Evolutionary conservation across 2,888 invertebrate genomes (phyloP), one percentile per base, ranked within the genome.

Genomic region (Scaptomyza caliginosa): DNA sequence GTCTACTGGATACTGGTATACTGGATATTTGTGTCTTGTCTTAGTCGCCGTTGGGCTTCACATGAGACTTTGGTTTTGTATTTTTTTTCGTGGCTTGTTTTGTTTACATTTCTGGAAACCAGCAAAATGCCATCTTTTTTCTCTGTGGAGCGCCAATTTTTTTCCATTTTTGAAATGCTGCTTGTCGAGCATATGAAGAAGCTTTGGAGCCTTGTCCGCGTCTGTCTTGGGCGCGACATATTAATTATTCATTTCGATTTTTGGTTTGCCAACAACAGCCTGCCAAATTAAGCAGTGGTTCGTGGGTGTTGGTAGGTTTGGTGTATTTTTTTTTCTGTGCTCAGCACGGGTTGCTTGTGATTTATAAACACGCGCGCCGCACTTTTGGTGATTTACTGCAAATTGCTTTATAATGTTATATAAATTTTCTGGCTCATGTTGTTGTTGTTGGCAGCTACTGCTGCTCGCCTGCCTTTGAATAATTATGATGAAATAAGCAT

Each of bases 371-470:
- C 79, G 85, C 74, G 72, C 73, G 72, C 72, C 74, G 74, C 78
- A 48, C 84, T 86, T 86, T 59, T 59, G 60, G 78, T 84, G 84
- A 84, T 84, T 84, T 84, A 84, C 85, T 86, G 86, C 86, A 84
- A 84, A 86, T 84, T 84, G 84, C 83, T 84, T 86, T 83, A 83
- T 83, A 83, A 83, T 86, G 83, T 83, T 83, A 81, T 85, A 81
- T 81, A 82, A 62, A 85, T 82, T 82, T 74, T 67, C 49, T 66
- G 62, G 58, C 55, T 64, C 52, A 56, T 76, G 51, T 43, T 71
- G 32, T 26, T 46, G 38, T 10, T 39, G 54, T 7, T 23, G 13
- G 2, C 19, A 13, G 10, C 13, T 56, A 11, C 6, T 58, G 36
- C 51, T 46, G 51, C 24, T 58, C 40, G 81, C 67, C 79, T 84